Evolutionary conservation across 2,888 invertebrate species (phyloP).

Genomic region (Agriopis leucophaearia): DNA sequence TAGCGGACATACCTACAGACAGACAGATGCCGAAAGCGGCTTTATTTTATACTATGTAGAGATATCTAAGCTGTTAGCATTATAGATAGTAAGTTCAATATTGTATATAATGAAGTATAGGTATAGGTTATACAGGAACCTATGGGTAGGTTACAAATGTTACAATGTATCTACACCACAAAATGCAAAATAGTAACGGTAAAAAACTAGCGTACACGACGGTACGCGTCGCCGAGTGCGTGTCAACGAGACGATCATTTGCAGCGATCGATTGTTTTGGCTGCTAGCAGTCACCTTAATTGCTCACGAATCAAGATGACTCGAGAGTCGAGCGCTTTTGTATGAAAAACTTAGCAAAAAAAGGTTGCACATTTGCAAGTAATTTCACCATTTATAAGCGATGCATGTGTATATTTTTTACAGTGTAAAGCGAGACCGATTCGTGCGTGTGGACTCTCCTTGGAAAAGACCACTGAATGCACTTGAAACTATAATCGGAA

Average conservation of each 20-base stretch:
- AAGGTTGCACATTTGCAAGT: conserved; percentile 4
- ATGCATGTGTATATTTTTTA: too few relatives aligned
- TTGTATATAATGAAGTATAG: background rate
- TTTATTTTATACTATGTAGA: too few relatives aligned
- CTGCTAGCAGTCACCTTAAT: conserved; percentile 83
- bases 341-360: conserved; percentile 52
- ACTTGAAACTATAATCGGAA: too few relatives aligned
- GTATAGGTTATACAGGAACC: background rate
- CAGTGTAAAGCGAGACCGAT: too few relatives aligned
- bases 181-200: conserved; percentile 36
- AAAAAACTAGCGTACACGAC: conserved; percentile 35
- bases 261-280: conserved; percentile 85
- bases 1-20: too few relatives aligned
- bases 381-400: background rate
- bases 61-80: too few relatives aligned
- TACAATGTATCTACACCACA: conserved; percentile 47
- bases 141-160: conserved; percentile 30
- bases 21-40: too few relatives aligned
- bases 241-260: conserved; percentile 75
- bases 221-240: conserved; percentile 47
- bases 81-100: background rate
- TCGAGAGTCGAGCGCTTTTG: conserved; percentile 68
- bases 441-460: too few relatives aligned
- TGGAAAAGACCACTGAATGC: too few relatives aligned
- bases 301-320: conserved; percentile 82